Conservation (phyloP, 2,888 invertebrate species). For the Lepidocyrtinus sp. region DNA sequence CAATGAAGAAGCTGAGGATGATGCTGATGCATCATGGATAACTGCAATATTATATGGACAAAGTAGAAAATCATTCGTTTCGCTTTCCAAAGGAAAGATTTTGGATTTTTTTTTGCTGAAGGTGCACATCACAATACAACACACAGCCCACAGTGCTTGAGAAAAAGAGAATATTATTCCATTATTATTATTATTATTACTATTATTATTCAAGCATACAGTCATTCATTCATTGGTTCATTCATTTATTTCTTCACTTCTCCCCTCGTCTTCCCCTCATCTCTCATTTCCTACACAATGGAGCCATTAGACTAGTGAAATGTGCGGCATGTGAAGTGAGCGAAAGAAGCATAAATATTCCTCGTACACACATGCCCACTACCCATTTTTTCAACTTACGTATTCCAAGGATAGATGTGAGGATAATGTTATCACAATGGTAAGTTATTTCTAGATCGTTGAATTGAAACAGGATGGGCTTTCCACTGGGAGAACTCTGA, state of each 20-base stretch:
- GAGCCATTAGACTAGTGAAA: constrained; percentile 35
- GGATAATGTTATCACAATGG: constrained; percentile 54
- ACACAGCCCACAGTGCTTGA: constrained; percentile 5
- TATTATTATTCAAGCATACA: constrained; percentile 34
- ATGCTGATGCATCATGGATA: constrained; percentile 10
- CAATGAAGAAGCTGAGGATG: background rate
- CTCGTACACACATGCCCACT: background rate
- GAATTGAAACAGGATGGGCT: constrained; percentile 53
- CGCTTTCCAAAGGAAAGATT: constrained; percentile 2
- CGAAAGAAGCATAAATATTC: constrained; percentile 7
- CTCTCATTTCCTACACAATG: constrained; percentile 30
- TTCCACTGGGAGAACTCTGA: background rate
- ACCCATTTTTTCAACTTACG: constrained; percentile 14
- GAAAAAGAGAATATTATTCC: constrained; percentile 39
- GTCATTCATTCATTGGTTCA: constrained; percentile 47
- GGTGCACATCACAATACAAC: too few relatives aligned
- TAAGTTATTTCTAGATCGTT: constrained; percentile 50
- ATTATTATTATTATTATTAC: constrained; percentile 47
- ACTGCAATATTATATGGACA: background rate
- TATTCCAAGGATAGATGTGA: constrained; percentile 40
- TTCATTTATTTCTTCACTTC: constrained; percentile 48
- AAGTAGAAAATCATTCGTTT: constrained; percentile 3
- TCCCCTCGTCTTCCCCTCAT: constrained; percentile 28
- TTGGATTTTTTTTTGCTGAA: background rate
- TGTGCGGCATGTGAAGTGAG: constrained; percentile 5